Evolutionary conservation across 2,888 invertebrate genomes (phyloP).

Genomic region (Branchipolynoe longqiensis): DNA sequence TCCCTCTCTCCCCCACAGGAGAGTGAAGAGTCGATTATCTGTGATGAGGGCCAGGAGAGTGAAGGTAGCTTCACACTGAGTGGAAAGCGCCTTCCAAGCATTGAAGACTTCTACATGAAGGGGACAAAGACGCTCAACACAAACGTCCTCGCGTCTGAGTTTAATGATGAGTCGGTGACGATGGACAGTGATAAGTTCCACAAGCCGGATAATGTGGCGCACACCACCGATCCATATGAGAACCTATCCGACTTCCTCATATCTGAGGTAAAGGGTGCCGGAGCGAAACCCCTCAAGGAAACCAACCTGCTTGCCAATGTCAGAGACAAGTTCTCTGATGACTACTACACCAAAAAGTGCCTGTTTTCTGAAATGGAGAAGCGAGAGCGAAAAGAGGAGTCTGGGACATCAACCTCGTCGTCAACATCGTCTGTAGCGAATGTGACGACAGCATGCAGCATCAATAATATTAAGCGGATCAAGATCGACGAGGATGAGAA

Average conservation of each 20-base stretch:
- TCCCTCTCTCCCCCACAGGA: neutral
- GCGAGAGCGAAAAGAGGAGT: slow-evolving; percentile 10
- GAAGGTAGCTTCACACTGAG: neutral
- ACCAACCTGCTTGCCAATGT: slow-evolving; percentile 82
- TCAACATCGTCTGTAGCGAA: neutral
- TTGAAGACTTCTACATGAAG: slow-evolving; percentile 84
- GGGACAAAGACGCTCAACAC: slow-evolving; percentile 85
- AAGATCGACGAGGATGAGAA: slow-evolving; percentile 75
- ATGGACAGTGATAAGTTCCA: slow-evolving; percentile 85
- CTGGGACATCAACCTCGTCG: neutral
- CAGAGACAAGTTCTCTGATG: slow-evolving; percentile 69
- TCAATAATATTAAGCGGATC: slow-evolving; percentile 76
- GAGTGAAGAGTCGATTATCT: neutral
- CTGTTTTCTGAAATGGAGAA: slow-evolving; percentile 59
- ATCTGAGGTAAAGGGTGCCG: slow-evolving; percentile 57
- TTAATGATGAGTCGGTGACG: slow-evolving; percentile 82
- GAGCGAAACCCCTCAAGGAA: slow-evolving; percentile 82
- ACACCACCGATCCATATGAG: slow-evolving; percentile 68
- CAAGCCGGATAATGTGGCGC: slow-evolving; percentile 82
- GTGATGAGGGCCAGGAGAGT: neutral
- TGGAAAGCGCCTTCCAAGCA: slow-evolving; percentile 63
- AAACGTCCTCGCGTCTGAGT: slow-evolving; percentile 82
- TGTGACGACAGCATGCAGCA: slow-evolving; percentile 63
- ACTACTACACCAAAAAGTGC: slow-evolving; percentile 63
- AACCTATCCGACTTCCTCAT: slow-evolving; percentile 60